Evolutionary conservation across 2,888 invertebrate genomes (phyloP).

Genomic region (Yponomeuta plumbellus): DNA sequence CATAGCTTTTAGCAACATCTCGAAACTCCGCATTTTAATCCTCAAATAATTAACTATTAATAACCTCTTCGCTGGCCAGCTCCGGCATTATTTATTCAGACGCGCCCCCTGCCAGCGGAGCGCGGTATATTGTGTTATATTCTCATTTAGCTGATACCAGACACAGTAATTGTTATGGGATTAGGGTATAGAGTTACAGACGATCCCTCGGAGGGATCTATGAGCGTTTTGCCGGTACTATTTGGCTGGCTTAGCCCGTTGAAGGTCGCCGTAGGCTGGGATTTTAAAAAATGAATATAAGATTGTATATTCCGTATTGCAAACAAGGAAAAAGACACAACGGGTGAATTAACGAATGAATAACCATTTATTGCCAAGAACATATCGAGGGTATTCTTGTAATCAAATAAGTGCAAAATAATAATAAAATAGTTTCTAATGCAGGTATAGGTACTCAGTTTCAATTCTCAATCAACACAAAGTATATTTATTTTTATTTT

Average conservation of each 20-base stretch:
- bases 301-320: too few relatives aligned
- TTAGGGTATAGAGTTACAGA: constrained; percentile 51
- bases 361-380: too few relatives aligned
- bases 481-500: too few relatives aligned
- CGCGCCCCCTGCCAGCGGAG: constrained; percentile 23
- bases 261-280: not conserved
- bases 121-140: constrained; percentile 56
- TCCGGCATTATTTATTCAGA: constrained; percentile 13
- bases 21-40: not conserved
- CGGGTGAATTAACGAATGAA: too few relatives aligned
- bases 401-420: too few relatives aligned
- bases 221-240: not conserved
- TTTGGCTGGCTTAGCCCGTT: not conserved
- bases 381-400: too few relatives aligned
- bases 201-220: constrained; percentile 6
- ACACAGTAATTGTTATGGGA: constrained; percentile 50
- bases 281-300: too few relatives aligned
- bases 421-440: too few relatives aligned
- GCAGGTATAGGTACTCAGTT: too few relatives aligned
- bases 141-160: constrained; percentile 51
- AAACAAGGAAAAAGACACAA: too few relatives aligned
- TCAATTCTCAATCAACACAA: too few relatives aligned
- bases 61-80: not conserved
- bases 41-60: constrained; percentile 13
- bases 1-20: not conserved